Base-by-base conservation (phyloP, 2,113 vertebrate genomes). In the Onychostoma macrolepis region DNA sequence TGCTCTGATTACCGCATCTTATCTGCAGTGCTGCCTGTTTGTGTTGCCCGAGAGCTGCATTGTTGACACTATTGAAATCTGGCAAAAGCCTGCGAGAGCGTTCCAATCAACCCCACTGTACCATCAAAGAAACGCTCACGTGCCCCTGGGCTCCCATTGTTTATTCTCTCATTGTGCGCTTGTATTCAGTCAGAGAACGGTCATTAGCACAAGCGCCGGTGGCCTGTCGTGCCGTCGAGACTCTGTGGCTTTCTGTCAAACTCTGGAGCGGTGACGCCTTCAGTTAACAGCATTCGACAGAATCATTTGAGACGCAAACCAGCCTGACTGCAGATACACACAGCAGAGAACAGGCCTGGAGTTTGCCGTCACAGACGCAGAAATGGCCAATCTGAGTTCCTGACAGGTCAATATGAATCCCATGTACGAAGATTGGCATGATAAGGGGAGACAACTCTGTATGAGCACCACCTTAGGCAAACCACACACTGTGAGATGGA, bases 1-100 rank as follows among this genome's bases (percentile, higher is more conserved):
- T 71, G 87, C 75, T 86, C 89, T 90, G 89, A 92, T 92, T 92
- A 91, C 87, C 89, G 48, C 30, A 78, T 91, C 88, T 94, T 93
- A 93, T 93, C 91, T 90, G 88, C 85, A 86, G 89, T 84, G 89
- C 85, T 65, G 58, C 11, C 26, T 50, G 38, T 69, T 88, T 91
- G 91, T 89, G 86, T 90, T 86, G 80, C 65, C 74, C 56, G 33
- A 78, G 90, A 88, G 74, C 80, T 33, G 33, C 86, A 58, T 89
- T 88, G 85, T 87, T 92, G 88, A 92, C 91, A 89, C 89, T 65
- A 88, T 89, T 89, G 82, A 87, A 91, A 89, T 28, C 48, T 78
- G 78, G 79, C 63, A 61, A 41, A 71, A 87, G 84, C 78, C 72
- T 85, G 87, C 84, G 80, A 72, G 87, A 85, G 36, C 26, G 19